Evolutionary conservation across 2,113 vertebrate genomes (phyloP).

Genomic region (Siniperca knerii): DNA sequence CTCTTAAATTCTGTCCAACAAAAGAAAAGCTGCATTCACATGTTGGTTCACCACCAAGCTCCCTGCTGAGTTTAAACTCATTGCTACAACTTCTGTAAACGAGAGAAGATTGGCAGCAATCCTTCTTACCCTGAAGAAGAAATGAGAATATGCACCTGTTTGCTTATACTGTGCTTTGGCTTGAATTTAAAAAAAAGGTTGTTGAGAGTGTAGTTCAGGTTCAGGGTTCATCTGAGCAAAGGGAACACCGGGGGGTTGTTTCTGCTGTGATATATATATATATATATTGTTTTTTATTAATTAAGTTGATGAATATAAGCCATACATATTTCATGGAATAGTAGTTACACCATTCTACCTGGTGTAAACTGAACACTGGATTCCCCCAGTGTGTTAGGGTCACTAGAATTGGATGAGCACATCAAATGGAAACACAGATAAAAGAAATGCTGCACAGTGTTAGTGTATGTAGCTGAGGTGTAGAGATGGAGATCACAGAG

Average conservation of each 20-base stretch:
- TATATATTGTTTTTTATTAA: slow-evolving; percentile 18
- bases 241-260: neutral
- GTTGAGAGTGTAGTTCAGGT: slow-evolving; percentile 7
- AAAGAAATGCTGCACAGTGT: slow-evolving; percentile 25
- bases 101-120: neutral
- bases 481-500: neutral
- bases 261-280: neutral
- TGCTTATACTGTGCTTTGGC: neutral
- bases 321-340: slow-evolving; percentile 36
- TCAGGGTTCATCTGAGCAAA: slow-evolving; percentile 15
- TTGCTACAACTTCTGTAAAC: slow-evolving; percentile 7
- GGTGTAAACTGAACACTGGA: slow-evolving; percentile 9
- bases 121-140: neutral
- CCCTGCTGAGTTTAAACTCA: neutral
- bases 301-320: slow-evolving; percentile 8
- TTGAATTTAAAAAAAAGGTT: neutral
- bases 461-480: slow-evolving; percentile 4
- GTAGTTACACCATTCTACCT: slow-evolving; percentile 33
- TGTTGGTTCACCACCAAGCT: neutral
- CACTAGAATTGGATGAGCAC: slow-evolving; percentile 21
- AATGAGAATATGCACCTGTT: slow-evolving; percentile 2
- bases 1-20: neutral
- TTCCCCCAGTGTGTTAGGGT: neutral
- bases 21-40: slow-evolving; percentile 3
- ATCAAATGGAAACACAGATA: slow-evolving; percentile 51